phyloP scores from a whole-genome alignment of 1,140 invertebrate genomes.

The Gryon sp. region DNA sequence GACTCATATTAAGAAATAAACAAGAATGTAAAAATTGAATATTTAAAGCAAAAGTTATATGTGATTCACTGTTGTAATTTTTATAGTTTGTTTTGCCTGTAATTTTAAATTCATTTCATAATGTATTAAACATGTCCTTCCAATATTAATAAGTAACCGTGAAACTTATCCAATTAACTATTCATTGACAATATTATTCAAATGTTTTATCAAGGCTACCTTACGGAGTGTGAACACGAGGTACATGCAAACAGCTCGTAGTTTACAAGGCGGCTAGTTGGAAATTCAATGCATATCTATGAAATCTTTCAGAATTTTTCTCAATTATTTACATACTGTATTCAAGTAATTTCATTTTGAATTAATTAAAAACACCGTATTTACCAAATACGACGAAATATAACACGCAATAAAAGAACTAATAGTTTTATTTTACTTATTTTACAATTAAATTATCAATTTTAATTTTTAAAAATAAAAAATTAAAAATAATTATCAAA shows the following conservation, averaged over 20 bases:
- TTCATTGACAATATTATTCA: constrained; percentile 34
- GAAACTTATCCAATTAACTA: constrained; percentile 25
- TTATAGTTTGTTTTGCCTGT: not conserved
- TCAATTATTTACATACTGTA: constrained; percentile 30
- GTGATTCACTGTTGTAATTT: too few relatives aligned
- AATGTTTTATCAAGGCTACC: constrained; percentile 23
- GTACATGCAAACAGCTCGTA: constrained; percentile 38
- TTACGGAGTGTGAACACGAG: constrained; percentile 17
- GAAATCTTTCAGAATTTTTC: constrained; percentile 20
- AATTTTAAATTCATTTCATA: not conserved
- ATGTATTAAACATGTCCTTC: not conserved
- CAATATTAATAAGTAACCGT: constrained; percentile 10
- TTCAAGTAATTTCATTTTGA: not conserved
- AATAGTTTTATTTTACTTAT: too few relatives aligned
- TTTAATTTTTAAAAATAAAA: too few relatives aligned
- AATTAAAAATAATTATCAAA: too few relatives aligned
- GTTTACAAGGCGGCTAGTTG: constrained; percentile 21
- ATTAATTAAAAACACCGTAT: not conserved
- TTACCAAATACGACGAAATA: too few relatives aligned
- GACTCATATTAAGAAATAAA: too few relatives aligned
- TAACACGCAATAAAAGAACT: too few relatives aligned
- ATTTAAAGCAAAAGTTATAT: too few relatives aligned
- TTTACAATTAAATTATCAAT: too few relatives aligned
- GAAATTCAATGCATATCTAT: constrained; percentile 32
- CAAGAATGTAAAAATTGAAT: too few relatives aligned